Base-by-base conservation (phyloP, 2,888 invertebrate species). In the Lithophane leautieri region DNA sequence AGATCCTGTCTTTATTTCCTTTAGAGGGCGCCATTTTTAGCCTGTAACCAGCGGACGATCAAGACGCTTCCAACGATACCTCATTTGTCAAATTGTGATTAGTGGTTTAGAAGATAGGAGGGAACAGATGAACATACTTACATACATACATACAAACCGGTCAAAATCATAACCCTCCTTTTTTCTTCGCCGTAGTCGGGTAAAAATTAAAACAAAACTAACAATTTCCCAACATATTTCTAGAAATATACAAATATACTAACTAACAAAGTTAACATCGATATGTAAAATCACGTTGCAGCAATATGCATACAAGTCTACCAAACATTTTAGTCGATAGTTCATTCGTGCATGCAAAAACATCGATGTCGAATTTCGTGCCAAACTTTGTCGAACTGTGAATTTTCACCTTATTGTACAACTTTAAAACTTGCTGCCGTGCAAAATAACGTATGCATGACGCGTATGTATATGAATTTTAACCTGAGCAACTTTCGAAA, bases 401-500 rank as follows among this genome's bases (percentile, higher is more conserved):
- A 92, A 92, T 90, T 93, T 92, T 89, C 83, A 73, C 90, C 90
- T 90, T 92, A 93, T 93, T 92, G 92, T 92, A 84, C 91, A 93
- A 94, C 89, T 94, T 94, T 67, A 81, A 79, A 28, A 70, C 47
- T 78, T 50, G 22, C 56, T 66, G n/a, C 56, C n/a, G n/a, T 52
- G 72, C 58, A 40, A 66, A 70, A 68, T 75, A 79, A 67, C 70
- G 47, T 74, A 65, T 67, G 50, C 60, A 68, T 25, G 28, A 34
- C 40, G 34, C 34, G 34, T 70, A 47, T 56, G 28, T 7, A 47
- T 71, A 61, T 66, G 56, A 25, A 22, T 50, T 63, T 19, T 16
- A 65, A 76, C 42, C 4, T 47, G 19, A 19, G 22, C 28, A n/a
- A 12, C 2, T 58, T 50, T 58, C 0, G 42, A 28, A 75, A 54